These are phyloP conservation scores for Odontophorus gujanensis DNA, from an alignment of 2,113 vertebrate species.

Conservation along the genomic window DNA sequence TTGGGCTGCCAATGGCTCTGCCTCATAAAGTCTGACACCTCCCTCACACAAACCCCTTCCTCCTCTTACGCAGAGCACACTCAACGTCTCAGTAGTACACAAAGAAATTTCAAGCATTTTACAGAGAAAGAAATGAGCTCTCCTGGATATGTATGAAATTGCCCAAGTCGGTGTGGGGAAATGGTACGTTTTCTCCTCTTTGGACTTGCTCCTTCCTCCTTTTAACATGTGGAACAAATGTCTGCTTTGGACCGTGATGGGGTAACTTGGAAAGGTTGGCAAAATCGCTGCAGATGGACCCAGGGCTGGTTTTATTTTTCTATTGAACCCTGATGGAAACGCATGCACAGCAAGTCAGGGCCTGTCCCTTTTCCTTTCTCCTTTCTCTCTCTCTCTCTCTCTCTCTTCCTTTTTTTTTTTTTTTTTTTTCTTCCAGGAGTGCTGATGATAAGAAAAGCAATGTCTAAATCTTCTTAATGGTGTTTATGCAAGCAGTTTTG, in stretches of 20 bases:
- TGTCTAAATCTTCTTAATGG: slow-evolving; percentile 91
- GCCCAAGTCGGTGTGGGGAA: neutral
- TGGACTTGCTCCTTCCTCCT: slow-evolving; percentile 30
- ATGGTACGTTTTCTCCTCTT: slow-evolving; percentile 41
- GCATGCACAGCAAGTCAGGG: slow-evolving; percentile 83
- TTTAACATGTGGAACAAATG: slow-evolving; percentile 76
- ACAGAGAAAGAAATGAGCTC: neutral
- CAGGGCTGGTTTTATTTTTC: slow-evolving; percentile 78
- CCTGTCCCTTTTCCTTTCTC: slow-evolving; percentile 77
- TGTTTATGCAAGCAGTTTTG: slow-evolving; percentile 90
- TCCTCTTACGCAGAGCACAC: neutral
- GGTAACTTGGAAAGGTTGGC: slow-evolving; percentile 60
- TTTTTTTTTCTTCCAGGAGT: slow-evolving; percentile 85
- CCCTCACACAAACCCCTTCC: neutral
- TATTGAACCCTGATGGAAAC: slow-evolving; percentile 83
- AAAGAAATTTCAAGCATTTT: neutral
- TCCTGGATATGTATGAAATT: slow-evolving; percentile 7
- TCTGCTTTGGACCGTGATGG: slow-evolving; percentile 71
- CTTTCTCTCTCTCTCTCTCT: slow-evolving; percentile 14
- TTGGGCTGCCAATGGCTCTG: neutral
- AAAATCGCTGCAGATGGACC: slow-evolving; percentile 61
- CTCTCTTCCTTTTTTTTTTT: slow-evolving; percentile 22
- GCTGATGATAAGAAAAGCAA: slow-evolving; percentile 89
- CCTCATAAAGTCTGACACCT: neutral
- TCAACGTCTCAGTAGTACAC: neutral